phyloP scores from a whole-genome alignment of 2,888 invertebrate species.

The Aspidiotus rigidus region DNA sequence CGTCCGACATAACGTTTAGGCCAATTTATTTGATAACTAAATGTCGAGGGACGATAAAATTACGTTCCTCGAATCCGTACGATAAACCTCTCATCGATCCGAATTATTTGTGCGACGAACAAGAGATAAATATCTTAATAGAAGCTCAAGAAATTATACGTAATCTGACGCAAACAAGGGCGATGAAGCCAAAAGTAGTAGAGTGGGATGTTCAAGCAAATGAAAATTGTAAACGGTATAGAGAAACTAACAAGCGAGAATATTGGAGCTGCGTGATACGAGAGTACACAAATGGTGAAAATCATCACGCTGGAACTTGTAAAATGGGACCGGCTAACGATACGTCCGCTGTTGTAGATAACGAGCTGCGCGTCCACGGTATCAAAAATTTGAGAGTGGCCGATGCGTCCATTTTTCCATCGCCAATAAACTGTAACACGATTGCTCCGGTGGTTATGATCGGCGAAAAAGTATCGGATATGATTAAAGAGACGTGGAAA shows the following conservation, averaged over 20 bases:
- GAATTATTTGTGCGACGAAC: conserved; percentile 46
- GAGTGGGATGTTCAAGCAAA: conserved; percentile 37
- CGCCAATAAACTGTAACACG: conserved; percentile 43
- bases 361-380: conserved; percentile 42
- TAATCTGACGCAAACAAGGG: conserved; percentile 37
- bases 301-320: conserved; percentile 41
- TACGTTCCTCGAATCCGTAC: conserved; percentile 46
- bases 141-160: conserved; percentile 40
- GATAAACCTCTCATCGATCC: conserved; percentile 48
- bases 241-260: conserved; percentile 34
- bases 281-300: conserved; percentile 39
- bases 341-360: conserved; percentile 41
- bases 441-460: conserved; percentile 40
- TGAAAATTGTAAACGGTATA: conserved; percentile 36
- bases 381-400: conserved; percentile 43
- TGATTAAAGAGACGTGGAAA: conserved; percentile 38
- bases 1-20: conserved; percentile 34
- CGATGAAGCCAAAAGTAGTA: conserved; percentile 38
- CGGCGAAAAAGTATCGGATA: conserved; percentile 40
- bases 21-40: conserved; percentile 43
- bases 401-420: conserved; percentile 45
- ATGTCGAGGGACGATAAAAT: conserved; percentile 41
- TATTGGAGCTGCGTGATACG: conserved; percentile 40
- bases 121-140: conserved; percentile 42
- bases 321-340: conserved; percentile 42